phyloP scores from a whole-genome alignment of 2,888 invertebrate species.

The Oligia latruncula region DNA sequence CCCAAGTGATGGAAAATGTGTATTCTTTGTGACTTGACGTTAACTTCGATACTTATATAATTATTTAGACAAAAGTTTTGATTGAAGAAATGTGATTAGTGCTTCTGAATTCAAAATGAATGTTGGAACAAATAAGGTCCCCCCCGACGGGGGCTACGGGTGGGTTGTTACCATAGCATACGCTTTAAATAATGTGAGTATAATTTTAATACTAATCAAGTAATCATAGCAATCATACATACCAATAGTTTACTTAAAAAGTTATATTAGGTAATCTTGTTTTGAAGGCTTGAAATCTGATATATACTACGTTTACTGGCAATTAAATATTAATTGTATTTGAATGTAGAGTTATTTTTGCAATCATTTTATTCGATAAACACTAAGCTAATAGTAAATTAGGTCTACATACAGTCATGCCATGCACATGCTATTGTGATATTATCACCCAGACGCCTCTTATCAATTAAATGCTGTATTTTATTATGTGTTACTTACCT shows the following conservation, averaged over 20 bases:
- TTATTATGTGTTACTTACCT: constrained; percentile 16
- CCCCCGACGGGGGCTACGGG: constrained; percentile 92
- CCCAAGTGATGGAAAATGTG: constrained; percentile 64
- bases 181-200: constrained; percentile 91
- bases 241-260: not conserved
- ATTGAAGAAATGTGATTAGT: constrained; percentile 70
- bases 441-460: constrained; percentile 16
- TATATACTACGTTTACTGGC: not conserved
- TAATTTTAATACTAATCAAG: not conserved
- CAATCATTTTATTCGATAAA: constrained; percentile 8
- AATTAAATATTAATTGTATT: not conserved
- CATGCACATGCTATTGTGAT: constrained; percentile 1
- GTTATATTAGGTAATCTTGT: not conserved
- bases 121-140: constrained; percentile 80
- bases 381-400: constrained; percentile 15
- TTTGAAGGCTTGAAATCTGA: not conserved
- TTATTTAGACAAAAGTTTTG: constrained; percentile 39
- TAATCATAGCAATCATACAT: not conserved
- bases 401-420: constrained; percentile 1
- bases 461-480: constrained; percentile 45
- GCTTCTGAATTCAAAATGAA: constrained; percentile 71
- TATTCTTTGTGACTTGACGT: constrained; percentile 54
- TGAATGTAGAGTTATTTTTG: constrained; percentile 1
- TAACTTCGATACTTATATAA: constrained; percentile 54
- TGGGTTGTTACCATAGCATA: constrained; percentile 91